These are phyloP conservation scores for Tachina fera DNA, from an alignment of 2,888 invertebrate species.

Conservation along the genomic window DNA sequence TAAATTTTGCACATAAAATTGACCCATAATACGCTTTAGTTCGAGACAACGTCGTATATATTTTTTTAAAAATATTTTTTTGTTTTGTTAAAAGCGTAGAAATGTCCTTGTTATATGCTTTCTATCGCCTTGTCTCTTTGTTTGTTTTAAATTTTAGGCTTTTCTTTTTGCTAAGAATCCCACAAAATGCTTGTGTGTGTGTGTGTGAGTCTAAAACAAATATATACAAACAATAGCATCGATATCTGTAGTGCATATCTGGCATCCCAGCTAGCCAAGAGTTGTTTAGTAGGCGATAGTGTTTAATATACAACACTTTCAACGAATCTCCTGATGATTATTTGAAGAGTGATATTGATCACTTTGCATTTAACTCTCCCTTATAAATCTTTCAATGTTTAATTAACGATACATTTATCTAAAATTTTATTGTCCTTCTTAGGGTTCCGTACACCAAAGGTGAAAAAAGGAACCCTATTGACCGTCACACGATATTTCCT, in stretches of 20 bases:
- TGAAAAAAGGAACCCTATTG: too few species aligned
- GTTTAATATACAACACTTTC: too few species aligned
- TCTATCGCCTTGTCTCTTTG: conserved; percentile 3
- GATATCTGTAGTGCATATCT: not conserved
- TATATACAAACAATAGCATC: conserved; percentile 12
- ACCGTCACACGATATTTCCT: too few species aligned
- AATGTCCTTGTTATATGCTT: conserved; percentile 48
- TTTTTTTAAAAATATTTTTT: not conserved
- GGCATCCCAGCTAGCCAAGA: too few species aligned
- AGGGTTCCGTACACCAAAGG: too few species aligned
- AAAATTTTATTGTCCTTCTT: too few species aligned
- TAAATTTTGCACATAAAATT: conserved; percentile 50
- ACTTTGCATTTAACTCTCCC: too few species aligned
- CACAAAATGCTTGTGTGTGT: conserved; percentile 37
- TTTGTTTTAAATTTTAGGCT: conserved; percentile 36
- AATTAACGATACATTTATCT: too few species aligned
- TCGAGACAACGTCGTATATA: not conserved
- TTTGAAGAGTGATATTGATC: too few species aligned
- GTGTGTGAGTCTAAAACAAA: conserved; percentile 43
- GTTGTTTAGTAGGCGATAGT: too few species aligned
- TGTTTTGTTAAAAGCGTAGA: conserved; percentile 36
- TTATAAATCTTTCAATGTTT: too few species aligned
- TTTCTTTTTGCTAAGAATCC: conserved; percentile 39
- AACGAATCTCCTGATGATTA: too few species aligned
- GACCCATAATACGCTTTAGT: conserved; percentile 49